Conservation (phyloP, 2,797 vertebrate genomes). For the Darevskia mixta region DNA sequence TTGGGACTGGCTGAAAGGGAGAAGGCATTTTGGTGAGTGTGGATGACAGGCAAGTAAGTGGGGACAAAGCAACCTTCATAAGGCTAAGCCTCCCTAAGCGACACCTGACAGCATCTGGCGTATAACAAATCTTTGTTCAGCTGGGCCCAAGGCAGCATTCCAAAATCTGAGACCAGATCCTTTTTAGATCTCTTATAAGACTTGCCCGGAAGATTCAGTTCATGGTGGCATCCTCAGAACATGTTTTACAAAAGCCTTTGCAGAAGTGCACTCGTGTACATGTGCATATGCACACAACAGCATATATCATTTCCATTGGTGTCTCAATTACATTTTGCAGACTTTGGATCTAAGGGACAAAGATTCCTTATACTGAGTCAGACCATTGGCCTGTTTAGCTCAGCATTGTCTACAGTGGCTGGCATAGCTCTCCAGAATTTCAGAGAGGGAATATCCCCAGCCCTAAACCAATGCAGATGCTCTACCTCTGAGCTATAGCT, state of each 20-base stretch:
- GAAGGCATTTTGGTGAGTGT: conserved; percentile 13
- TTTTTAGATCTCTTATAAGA: background rate
- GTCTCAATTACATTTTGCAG: background rate
- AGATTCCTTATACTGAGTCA: no score
- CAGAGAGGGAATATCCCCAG: no score
- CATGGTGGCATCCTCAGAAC: background rate
- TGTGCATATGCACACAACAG: background rate
- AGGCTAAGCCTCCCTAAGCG: background rate
- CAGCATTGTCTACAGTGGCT: no score
- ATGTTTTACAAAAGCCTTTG: background rate
- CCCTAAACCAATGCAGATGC: no score
- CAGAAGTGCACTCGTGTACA: background rate
- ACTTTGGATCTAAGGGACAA: background rate
- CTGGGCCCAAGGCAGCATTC: no score
- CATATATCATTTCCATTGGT: background rate
- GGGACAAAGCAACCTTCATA: fast-evolving
- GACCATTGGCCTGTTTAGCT: no score
- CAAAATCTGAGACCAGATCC: background rate
- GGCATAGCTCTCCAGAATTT: no score
- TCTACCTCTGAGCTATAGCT: no score
- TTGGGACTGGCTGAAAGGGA: conserved; percentile 91
- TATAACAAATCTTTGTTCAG: no score
- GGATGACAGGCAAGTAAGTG: background rate
- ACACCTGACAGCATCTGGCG: fast-evolving
- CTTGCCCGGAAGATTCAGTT: background rate